Evolutionary conservation across 2,888 invertebrate genomes (phyloP).

Genomic region (Drosophila ezoana): DNA sequence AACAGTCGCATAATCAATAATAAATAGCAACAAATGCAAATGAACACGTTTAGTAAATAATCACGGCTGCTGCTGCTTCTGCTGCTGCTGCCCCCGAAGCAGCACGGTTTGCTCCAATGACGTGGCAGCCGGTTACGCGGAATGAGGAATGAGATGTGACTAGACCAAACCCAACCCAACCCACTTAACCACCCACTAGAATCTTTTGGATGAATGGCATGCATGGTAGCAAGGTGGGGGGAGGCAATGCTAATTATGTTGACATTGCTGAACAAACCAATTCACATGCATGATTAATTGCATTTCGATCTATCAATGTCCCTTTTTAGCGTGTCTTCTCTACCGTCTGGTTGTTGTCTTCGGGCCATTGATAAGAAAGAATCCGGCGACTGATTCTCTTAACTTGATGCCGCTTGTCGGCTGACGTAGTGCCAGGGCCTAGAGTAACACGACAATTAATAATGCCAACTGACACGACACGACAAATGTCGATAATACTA

Average conservation of each 20-base stretch:
- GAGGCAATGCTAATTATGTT: slow-evolving; percentile 70
- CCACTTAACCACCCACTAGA: not conserved
- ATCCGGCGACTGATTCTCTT: slow-evolving; percentile 22
- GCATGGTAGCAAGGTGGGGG: slow-evolving; percentile 21
- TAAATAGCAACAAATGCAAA: slow-evolving; percentile 69
- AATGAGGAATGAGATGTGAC: slow-evolving; percentile 2
- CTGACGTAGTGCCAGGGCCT: slow-evolving; percentile 17
- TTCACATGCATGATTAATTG: slow-evolving; percentile 67
- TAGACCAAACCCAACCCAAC: not conserved
- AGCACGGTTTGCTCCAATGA: slow-evolving; percentile 23
- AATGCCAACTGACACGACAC: slow-evolving; percentile 41
- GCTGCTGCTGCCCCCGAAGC: slow-evolving; percentile 4
- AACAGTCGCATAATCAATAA: slow-evolving; percentile 76
- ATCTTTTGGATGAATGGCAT: slow-evolving; percentile 20
- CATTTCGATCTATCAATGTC: slow-evolving; percentile 69
- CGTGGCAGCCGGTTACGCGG: slow-evolving; percentile 12
- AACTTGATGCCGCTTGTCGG: slow-evolving; percentile 42
- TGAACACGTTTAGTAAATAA: slow-evolving; percentile 79
- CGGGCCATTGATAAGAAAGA: slow-evolving; percentile 34
- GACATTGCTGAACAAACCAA: slow-evolving; percentile 57
- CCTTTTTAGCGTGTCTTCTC: slow-evolving; percentile 11
- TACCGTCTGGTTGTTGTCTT: slow-evolving; percentile 15
- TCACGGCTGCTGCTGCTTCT: slow-evolving; percentile 26
- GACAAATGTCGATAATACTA: slow-evolving; percentile 35
- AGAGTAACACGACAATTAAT: slow-evolving; percentile 64